Evolutionary conservation across 2,888 invertebrate species (phyloP).

Genomic region (Drosophila picticornis): DNA sequence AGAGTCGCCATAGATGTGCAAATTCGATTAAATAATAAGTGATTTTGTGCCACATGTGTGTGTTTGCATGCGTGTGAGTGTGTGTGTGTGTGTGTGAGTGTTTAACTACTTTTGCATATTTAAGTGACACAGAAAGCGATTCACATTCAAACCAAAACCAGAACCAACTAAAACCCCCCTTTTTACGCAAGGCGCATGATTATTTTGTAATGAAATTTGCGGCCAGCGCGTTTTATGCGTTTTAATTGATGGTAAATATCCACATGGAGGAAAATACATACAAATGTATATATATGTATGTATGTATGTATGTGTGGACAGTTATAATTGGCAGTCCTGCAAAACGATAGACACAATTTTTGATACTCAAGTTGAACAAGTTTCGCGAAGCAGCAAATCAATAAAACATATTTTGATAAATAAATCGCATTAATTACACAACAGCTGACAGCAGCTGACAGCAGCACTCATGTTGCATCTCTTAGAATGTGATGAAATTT

Average conservation of each 20-base stretch:
- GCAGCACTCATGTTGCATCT: slow-evolving; percentile 27
- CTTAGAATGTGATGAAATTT: slow-evolving; percentile 35
- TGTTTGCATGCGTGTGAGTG: background rate
- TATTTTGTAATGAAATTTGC: slow-evolving; percentile 69
- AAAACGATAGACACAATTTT: slow-evolving; percentile 35
- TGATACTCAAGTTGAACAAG: slow-evolving; percentile 43
- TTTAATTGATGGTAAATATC: slow-evolving; percentile 77
- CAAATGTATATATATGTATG: background rate
- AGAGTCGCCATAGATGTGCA: slow-evolving; percentile 48
- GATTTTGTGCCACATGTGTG: slow-evolving; percentile 54
- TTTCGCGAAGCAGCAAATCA: slow-evolving; percentile 38
- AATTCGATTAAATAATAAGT: slow-evolving; percentile 77
- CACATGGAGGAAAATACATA: slow-evolving; percentile 17
- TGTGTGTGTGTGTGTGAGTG: slow-evolving; percentile 12
- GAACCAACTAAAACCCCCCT: slow-evolving; percentile 15
- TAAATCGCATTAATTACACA: slow-evolving; percentile 54
- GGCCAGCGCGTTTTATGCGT: slow-evolving; percentile 65
- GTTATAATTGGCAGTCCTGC: slow-evolving; percentile 34
- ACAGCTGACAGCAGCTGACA: slow-evolving; percentile 46
- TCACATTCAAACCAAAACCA: slow-evolving; percentile 35
- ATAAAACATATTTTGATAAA: slow-evolving; percentile 24
- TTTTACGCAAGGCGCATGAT: slow-evolving; percentile 14
- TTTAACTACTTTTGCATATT: slow-evolving; percentile 71
- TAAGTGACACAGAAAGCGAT: slow-evolving; percentile 64
- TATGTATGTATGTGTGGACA: background rate